Conservation (phyloP, 2,113 vertebrate genomes). For the Percina caprodes region DNA sequence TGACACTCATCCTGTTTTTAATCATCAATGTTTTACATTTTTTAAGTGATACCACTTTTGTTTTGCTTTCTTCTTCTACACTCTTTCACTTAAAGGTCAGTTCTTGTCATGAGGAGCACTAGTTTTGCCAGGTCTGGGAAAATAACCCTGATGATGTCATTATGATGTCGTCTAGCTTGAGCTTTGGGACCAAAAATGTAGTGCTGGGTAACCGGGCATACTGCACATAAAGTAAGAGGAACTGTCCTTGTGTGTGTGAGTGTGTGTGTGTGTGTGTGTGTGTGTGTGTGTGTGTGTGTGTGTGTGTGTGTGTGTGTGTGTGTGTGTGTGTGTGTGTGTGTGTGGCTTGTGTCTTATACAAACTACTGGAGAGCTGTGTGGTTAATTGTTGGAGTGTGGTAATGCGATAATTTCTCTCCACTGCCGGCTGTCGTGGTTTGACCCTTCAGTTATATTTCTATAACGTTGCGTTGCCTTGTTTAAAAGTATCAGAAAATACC, state of each 20-base stretch:
- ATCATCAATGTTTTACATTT: neutral
- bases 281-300: no score
- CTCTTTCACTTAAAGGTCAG: neutral
- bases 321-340: no score
- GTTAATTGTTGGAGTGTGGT: no score
- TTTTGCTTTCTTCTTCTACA: neutral
- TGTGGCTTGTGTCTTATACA: no score
- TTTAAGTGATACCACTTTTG: neutral
- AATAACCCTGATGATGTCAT: neutral
- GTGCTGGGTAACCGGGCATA: no score
- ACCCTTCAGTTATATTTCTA: conserved; percentile 4
- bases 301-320: no score
- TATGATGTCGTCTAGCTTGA: neutral
- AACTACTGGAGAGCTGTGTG: no score
- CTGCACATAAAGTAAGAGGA: neutral
- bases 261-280: no score
- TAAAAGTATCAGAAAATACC: conserved; percentile 21
- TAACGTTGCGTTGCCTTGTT: conserved; percentile 16
- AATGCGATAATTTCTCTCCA: neutral
- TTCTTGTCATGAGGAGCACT: neutral
- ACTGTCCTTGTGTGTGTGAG: no score
- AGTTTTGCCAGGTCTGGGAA: neutral
- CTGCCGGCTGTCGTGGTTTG: conserved; percentile 6
- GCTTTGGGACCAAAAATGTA: neutral
- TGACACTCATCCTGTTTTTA: neutral